A percentile compares a stretch with the other conserved stretches of the same genome.
Conservation (phyloP, 2,113 vertebrate species). For the Semnornis frantzii region DNA sequence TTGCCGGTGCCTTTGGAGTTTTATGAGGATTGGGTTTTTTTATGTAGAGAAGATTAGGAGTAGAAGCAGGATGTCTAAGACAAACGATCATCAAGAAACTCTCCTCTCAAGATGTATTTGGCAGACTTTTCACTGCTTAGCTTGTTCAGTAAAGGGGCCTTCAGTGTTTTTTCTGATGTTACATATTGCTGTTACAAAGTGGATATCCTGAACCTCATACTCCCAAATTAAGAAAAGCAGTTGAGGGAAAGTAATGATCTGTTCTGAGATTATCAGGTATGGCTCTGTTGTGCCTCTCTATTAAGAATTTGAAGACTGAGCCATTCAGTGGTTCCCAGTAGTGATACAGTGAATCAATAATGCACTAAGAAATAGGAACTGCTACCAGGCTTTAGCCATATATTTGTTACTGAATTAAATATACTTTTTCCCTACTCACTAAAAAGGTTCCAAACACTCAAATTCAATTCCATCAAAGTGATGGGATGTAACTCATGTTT, state of each 20-base stretch:
- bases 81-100: background rate
- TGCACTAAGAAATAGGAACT: background rate
- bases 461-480: too few relatives aligned
- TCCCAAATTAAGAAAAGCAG: background rate
- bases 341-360: background rate
- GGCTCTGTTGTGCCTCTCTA: background rate
- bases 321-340: background rate
- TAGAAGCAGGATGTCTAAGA: background rate
- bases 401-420: background rate
- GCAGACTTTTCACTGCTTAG: background rate
- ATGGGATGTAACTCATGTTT: background rate
- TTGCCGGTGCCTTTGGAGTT: background rate
- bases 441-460: background rate
- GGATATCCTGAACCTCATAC: background rate
- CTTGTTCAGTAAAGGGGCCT: background rate
- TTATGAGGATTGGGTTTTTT: background rate
- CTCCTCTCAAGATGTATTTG: background rate
- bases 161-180: background rate
- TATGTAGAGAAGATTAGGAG: background rate
- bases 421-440: background rate
- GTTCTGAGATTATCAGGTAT: background rate
- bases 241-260: background rate
- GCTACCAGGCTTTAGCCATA: background rate
- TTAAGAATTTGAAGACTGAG: background rate
- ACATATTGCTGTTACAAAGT: background rate